Evolutionary conservation across 1,140 invertebrate genomes (phyloP), one percentile per base, ranked within the genome.

Genomic region (Dysdera silvatica): DNA sequence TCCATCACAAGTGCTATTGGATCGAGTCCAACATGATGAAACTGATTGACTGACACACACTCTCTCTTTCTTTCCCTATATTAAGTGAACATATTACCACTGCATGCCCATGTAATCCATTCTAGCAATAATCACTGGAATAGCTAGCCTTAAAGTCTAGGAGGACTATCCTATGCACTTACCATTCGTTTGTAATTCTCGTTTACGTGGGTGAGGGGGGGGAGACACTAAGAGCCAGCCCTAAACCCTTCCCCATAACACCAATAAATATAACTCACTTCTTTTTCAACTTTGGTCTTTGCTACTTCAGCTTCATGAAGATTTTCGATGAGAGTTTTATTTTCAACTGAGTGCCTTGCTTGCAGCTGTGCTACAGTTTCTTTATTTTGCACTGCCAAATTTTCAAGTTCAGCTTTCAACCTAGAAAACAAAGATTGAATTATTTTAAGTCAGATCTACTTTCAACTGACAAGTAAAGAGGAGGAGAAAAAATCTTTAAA

Each of bases 381-480:
- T 70, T 90, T 88, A 76, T 88, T 88, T 70, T 94, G 87, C 35
- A 89, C 79, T 74, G 94, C 89, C 8, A 91, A 78, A 68, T 88
- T 85, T 70, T 94, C 91, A 23, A 95, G 81, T 76, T 95, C 91
- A 2, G 86, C 83, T 72, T 91, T 89, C 66, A 92, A 80, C 67
- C 85, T 84, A 68, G 4, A 67, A 68, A 57, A 58, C 37, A 37
- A 14, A 45, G 1, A n/a, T n/a, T n/a, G n/a, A n/a, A n/a, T n/a
- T n/a, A n/a, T 47, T n/a, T 23, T 14, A 49, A 49, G 3, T 12
- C 4, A 28, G 3, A 24, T 28, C 31, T 14, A 10, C 31, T 49
- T 12, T 29, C 23, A 49, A 26, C 12, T 28, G 26, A 49, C 8
- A 26, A 14, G 16, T 26, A 3, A 49, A 28, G 5, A 10, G 12